A percentile compares a stretch with the other conserved stretches of the same genome.
phyloP scores from a whole-genome alignment of 2,888 invertebrate species.

The Adelognathus sp. region DNA sequence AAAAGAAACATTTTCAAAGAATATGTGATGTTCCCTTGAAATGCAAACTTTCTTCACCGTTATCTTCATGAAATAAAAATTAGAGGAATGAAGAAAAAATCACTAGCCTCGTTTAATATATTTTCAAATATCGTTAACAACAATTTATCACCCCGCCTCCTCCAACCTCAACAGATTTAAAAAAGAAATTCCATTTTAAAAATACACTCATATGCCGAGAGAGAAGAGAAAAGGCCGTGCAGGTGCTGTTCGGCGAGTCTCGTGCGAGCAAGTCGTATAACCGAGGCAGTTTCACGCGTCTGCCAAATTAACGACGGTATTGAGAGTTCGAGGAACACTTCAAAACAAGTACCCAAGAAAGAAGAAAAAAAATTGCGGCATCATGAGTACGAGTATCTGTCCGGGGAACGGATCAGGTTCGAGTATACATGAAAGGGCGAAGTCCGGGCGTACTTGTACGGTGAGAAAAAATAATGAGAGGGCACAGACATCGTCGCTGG shows the following conservation, averaged over 20 bases:
- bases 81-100: not conserved
- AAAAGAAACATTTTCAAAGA: too few relatives aligned
- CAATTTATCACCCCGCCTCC: too few relatives aligned
- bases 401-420: slow-evolving; percentile 24
- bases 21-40: too few relatives aligned
- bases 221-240: not conserved
- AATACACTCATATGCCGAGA: not conserved
- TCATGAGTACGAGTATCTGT: slow-evolving; percentile 41
- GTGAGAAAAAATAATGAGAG: slow-evolving; percentile 72
- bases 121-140: too few relatives aligned
- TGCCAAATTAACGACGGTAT: slow-evolving; percentile 57
- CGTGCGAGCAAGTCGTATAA: slow-evolving; percentile 52
- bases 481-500: slow-evolving; percentile 37
- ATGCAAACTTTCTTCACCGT: too few relatives aligned
- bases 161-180: too few relatives aligned
- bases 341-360: not conserved
- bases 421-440: slow-evolving; percentile 47
- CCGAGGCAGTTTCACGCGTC: slow-evolving; percentile 44
- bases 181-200: too few relatives aligned
- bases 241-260: slow-evolving; percentile 37
- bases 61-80: too few relatives aligned
- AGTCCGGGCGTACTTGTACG: slow-evolving; percentile 62
- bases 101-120: too few relatives aligned
- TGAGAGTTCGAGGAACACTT: slow-evolving; percentile 14
- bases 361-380: slow-evolving; percentile 30